phyloP scores from a whole-genome alignment of 2,113 vertebrate genomes.

The Aythya baeri region DNA sequence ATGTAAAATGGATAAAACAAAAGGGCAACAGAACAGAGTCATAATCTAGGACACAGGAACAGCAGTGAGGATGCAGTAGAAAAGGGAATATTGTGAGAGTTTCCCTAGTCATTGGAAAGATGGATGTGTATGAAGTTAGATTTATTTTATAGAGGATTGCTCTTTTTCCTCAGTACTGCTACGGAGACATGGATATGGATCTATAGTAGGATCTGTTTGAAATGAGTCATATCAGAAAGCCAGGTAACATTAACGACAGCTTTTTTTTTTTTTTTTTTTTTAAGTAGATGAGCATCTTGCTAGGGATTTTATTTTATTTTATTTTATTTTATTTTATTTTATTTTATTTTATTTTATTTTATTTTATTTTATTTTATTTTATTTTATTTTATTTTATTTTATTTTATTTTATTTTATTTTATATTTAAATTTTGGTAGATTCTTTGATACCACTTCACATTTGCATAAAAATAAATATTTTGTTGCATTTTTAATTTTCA shows the following conservation, averaged over 20 bases:
- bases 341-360: no score
- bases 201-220: neutral
- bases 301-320: neutral
- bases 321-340: no score
- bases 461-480: neutral
- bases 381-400: neutral
- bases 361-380: no score
- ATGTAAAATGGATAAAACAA: neutral
- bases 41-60: neutral
- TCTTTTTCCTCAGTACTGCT: neutral
- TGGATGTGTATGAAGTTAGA: neutral
- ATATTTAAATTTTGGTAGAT: neutral
- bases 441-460: neutral
- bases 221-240: neutral
- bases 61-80: neutral
- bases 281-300: neutral
- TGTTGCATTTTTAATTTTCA: neutral
- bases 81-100: neutral
- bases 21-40: neutral
- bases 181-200: neutral
- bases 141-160: neutral
- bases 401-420: neutral
- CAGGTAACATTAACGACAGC: neutral
- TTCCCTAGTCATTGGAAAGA: neutral
- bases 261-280: neutral